These are phyloP conservation scores for Rhabdomys dilectus DNA, from an alignment of 2,113 vertebrate species.

Conservation along the genomic window DNA sequence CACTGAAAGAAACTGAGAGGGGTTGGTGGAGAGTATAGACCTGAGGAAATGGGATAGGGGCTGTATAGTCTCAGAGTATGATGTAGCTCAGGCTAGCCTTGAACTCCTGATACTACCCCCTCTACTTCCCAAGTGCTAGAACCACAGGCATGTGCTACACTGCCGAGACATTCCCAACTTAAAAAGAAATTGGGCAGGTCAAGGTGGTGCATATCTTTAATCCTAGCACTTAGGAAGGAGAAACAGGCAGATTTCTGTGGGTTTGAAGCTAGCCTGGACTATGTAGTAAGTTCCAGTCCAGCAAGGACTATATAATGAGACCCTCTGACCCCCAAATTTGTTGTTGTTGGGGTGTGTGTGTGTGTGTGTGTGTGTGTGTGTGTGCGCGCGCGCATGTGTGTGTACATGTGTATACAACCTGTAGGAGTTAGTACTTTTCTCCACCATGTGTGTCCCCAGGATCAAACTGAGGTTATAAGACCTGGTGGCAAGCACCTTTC, in stretches of 20 bases:
- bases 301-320: neutral
- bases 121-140: neutral
- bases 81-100: neutral
- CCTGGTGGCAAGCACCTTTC: neutral
- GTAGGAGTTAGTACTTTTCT: too few relatives aligned
- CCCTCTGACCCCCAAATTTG: neutral
- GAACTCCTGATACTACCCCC: neutral
- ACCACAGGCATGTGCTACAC: neutral
- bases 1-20: neutral
- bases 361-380: neutral
- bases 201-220: neutral
- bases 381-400: neutral
- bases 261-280: neutral
- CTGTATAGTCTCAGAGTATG: neutral
- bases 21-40: neutral
- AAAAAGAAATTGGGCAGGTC: neutral
- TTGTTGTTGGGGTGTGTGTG: neutral
- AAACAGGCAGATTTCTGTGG: neutral
- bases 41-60: neutral
- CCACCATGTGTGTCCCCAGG: neutral
- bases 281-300: neutral
- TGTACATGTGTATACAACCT: neutral
- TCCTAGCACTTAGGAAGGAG: neutral
- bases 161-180: neutral
- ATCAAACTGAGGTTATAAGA: neutral